A percentile compares a stretch with the other conserved stretches of the same genome.
These are phyloP conservation scores for Ceyx melanurus DNA, from an alignment of 2,113 vertebrate genomes.

Conservation along the genomic window DNA sequence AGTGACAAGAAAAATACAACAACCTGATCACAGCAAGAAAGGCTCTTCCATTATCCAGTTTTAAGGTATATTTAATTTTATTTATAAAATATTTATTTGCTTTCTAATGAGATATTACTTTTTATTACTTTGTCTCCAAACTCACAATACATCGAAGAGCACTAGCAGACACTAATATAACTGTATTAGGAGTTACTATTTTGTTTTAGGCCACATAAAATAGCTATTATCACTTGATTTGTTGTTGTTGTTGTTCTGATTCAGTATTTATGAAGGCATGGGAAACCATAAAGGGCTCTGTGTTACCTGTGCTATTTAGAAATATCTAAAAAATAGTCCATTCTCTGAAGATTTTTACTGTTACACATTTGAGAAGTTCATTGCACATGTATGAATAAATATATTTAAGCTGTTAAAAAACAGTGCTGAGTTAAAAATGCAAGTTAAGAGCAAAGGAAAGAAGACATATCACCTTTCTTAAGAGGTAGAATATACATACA, in stretches of 20 bases:
- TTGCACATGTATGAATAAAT: background rate
- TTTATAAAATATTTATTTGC: background rate
- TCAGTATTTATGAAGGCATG: background rate
- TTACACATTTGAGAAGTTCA: background rate
- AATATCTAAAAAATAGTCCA: background rate
- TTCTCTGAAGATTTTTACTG: background rate
- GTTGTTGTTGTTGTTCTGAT: background rate
- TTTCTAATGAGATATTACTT: background rate
- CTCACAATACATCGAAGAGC: background rate
- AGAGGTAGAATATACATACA: background rate
- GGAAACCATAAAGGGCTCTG: accelerated
- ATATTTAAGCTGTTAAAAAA: background rate
- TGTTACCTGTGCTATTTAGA: background rate
- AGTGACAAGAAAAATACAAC: background rate
- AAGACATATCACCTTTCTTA: background rate
- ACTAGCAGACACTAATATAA: background rate
- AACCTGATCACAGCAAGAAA: background rate
- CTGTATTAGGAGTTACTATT: background rate
- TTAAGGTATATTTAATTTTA: background rate
- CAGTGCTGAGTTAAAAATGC: background rate
- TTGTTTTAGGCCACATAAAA: background rate
- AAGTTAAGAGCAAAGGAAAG: background rate
- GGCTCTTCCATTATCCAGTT: background rate
- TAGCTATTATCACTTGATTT: accelerated
- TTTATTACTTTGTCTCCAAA: background rate